Base-by-base conservation (phyloP, 2,888 invertebrate genomes). In the Eristalinus aeneus region DNA sequence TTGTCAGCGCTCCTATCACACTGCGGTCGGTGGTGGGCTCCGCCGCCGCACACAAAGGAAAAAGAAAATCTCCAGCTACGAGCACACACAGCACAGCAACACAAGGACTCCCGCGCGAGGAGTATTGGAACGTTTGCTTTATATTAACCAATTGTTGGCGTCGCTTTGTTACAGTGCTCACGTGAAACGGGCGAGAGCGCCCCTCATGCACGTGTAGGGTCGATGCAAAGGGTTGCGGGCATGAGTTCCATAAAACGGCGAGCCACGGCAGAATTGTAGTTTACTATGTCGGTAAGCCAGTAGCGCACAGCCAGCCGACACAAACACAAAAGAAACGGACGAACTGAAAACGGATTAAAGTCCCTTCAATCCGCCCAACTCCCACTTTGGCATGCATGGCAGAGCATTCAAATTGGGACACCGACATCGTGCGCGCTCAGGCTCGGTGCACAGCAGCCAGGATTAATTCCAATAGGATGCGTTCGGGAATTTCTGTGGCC, bases 401-500 rank as follows among this genome's bases (percentile, higher is more conserved):
- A 36, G 34, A 31, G 56, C 32, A 34, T 46, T 68, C 53, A 75
- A 68, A 75, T 75, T 67, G 67, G 75, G 23, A 61, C 67, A 75
- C 46, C 27, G 23, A 46, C 67, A 75, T 64, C 12, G 56, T 65
- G 16, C 20, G 23, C 31, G 39, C 56, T 11, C 27, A 22, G 16
- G 32, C 39, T 53, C 53, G 53, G 53, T 61, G 54, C 64, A 56
- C 54, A 56, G 39, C 56, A 1, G 22, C n/a, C 39, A 31, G 60
- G 60, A 75, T 75, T 75, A 68, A 46, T 67, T 75, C 67, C 75
- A 60, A 46, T 68, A 46, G 67, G 53, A 67, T 68, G 34, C 60
- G 11, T 75, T 74, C 39, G 39, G 5, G 10, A 46, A 56, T 58
- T 32, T 39, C 27, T 58, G 39, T 22, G 56, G 39, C 5, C 65